Percentiles rank a stretch among this genome's conserved stretches.
These are phyloP conservation scores for Pipistrellus pygmaeus DNA, from an alignment of 2,797 vertebrate species.

Conservation along the genomic window DNA sequence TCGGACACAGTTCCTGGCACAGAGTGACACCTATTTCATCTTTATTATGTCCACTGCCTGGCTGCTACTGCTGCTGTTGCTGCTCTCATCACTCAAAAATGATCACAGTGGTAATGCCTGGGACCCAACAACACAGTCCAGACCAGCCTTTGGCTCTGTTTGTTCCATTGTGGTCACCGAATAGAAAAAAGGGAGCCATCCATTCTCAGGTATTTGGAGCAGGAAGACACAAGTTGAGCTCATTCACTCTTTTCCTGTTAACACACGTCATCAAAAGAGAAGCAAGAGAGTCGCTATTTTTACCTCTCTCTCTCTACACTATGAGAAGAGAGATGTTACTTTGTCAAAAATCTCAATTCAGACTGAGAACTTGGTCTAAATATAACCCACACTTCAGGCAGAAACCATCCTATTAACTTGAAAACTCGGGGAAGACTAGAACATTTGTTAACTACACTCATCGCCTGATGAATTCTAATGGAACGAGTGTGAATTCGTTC, in stretches of 20 bases:
- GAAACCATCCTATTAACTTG: constrained; percentile 72
- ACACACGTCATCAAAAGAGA: constrained; percentile 52
- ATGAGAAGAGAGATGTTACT: constrained; percentile 76
- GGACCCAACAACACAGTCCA: not conserved
- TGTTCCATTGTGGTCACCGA: not conserved
- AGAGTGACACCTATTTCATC: not conserved
- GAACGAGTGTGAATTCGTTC: constrained; percentile 46
- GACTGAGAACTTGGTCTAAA: constrained; percentile 74
- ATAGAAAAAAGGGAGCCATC: not conserved
- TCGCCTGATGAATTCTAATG: constrained; percentile 63
- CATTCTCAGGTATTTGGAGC: not conserved
- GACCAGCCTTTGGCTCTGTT: not conserved
- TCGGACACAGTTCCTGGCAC: not conserved
- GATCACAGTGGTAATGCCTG: not conserved
- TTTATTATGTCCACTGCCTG: not conserved
- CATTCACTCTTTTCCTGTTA: constrained; percentile 72
- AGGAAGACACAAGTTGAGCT: not conserved
- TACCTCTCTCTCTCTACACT: constrained; percentile 48
- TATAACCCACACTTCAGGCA: constrained; percentile 75
- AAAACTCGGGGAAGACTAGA: constrained; percentile 24
- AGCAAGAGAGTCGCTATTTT: constrained; percentile 72
- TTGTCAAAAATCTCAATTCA: constrained; percentile 73
- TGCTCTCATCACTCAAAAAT: not conserved
- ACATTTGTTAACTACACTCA: not conserved
- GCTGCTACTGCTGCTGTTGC: not conserved